phyloP scores from a whole-genome alignment of 1,140 invertebrate species.

The Goniozus legneri region DNA sequence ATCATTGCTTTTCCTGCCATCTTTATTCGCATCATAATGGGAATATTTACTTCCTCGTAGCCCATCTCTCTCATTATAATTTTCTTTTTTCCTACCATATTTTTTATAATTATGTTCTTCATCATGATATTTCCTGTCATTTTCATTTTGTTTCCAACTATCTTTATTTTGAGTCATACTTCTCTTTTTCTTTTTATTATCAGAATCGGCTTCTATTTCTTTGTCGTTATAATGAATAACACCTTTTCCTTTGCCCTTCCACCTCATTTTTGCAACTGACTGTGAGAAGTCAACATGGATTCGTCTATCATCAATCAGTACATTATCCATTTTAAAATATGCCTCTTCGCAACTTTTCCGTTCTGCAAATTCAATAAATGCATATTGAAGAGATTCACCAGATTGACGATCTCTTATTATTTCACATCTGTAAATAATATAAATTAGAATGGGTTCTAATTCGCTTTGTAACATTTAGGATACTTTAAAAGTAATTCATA shows the following conservation, averaged over 20 bases:
- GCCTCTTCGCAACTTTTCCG: constrained; percentile 95
- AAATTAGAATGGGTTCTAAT: constrained; percentile 1
- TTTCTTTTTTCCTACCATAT: not conserved
- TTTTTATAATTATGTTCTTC: constrained; percentile 1
- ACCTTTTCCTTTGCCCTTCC: constrained; percentile 80
- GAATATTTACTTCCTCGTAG: not conserved
- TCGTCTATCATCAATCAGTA: constrained; percentile 95
- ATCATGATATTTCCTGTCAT: constrained; percentile 6
- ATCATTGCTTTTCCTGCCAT: constrained; percentile 5
- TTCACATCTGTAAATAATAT: constrained; percentile 72
- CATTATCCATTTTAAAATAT: constrained; percentile 99
- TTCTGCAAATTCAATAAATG: constrained; percentile 98
- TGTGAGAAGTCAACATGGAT: constrained; percentile 99
- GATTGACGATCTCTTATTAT: constrained; percentile 93
- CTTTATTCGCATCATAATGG: constrained; percentile 1
- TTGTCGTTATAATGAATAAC: constrained; percentile 43
- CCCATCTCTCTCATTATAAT: constrained; percentile 2
- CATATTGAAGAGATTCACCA: constrained; percentile 96
- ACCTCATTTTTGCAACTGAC: constrained; percentile 90
- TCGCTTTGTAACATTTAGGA: constrained; percentile 3
- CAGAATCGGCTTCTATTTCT: not conserved
- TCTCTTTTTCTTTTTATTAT: not conserved
- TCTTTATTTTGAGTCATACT: not conserved
- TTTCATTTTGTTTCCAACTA: constrained; percentile 7
- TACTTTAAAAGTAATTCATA: constrained; percentile 26